These are phyloP conservation scores for Potamilus streckersoni DNA, from an alignment of 1,140 invertebrate species.

Conservation along the genomic window DNA sequence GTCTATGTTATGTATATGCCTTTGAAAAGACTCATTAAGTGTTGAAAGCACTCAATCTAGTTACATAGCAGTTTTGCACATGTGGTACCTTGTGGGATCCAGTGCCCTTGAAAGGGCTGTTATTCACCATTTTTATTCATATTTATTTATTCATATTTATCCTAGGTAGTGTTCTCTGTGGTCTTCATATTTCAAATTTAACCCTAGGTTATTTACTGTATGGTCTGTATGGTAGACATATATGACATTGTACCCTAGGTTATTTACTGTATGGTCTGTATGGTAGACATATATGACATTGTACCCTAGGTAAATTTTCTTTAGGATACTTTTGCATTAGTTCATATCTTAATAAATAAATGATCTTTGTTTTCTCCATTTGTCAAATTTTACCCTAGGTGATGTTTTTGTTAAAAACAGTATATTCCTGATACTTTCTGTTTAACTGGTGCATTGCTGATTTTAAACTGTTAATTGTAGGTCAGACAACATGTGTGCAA, in stretches of 20 bases:
- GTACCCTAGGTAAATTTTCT: neutral
- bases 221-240: no score
- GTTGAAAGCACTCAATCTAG: no score
- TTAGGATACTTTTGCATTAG: neutral
- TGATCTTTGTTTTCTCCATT: neutral
- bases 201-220: neutral
- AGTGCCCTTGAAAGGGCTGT: no score
- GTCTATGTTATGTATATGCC: no score
- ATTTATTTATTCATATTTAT: no score
- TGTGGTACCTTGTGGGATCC: no score
- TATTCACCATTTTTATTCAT: no score
- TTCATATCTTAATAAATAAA: neutral
- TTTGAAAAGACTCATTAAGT: no score
- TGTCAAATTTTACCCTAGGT: neutral
- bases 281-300: neutral
- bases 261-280: neutral
- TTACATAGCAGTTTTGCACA: no score
- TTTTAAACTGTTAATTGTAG: constrained; percentile 27
- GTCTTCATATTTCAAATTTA: neutral
- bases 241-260: neutral
- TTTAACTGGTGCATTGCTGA: neutral
- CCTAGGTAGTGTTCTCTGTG: no score
- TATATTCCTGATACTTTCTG: neutral
- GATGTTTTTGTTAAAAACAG: no score
- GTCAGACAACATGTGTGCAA: constrained; percentile 40